Conservation (phyloP, 2,797 vertebrate species). For the Arrhamphus sclerolepis region DNA sequence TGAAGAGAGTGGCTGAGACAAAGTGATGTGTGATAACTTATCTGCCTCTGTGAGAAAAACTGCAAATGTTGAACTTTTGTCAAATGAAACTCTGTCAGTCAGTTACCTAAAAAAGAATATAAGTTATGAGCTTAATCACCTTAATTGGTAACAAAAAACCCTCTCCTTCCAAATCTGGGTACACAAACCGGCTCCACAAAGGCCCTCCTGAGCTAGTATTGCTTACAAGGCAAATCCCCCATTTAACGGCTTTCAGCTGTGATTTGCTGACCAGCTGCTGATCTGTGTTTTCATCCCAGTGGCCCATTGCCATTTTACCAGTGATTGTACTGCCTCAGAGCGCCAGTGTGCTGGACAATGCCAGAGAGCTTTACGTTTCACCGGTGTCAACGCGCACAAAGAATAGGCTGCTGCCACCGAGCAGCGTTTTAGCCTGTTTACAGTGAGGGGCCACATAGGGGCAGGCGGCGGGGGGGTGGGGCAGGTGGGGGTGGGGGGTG, state of each 20-base stretch:
- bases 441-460: slow-evolving; percentile 60
- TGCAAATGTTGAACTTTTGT: too few relatives aligned
- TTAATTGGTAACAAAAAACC: slow-evolving; percentile 5
- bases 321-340: slow-evolving; percentile 74
- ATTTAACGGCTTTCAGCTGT: slow-evolving; percentile 79
- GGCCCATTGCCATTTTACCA: slow-evolving; percentile 70
- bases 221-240: slow-evolving; percentile 79
- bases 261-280: slow-evolving; percentile 92
- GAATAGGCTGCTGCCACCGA: slow-evolving; percentile 65
- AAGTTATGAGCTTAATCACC: background rate
- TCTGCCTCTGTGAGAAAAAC: too few relatives aligned
- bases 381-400: slow-evolving; percentile 72
- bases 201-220: slow-evolving; percentile 39
- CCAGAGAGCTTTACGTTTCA: slow-evolving; percentile 75
- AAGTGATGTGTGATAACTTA: too few relatives aligned
- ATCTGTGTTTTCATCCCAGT: slow-evolving; percentile 78
- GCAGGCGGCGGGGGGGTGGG: slow-evolving; percentile 1
- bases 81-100: too few relatives aligned
- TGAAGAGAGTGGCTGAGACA: too few relatives aligned
- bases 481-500: slow-evolving; percentile 11
- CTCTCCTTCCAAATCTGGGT: slow-evolving; percentile 22
- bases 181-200: slow-evolving; percentile 43
- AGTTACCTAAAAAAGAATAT: background rate
- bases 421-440: slow-evolving; percentile 70
- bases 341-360: slow-evolving; percentile 73